Conservation (phyloP, 1,140 invertebrate species). For the Tribolium castaneum region DNA sequence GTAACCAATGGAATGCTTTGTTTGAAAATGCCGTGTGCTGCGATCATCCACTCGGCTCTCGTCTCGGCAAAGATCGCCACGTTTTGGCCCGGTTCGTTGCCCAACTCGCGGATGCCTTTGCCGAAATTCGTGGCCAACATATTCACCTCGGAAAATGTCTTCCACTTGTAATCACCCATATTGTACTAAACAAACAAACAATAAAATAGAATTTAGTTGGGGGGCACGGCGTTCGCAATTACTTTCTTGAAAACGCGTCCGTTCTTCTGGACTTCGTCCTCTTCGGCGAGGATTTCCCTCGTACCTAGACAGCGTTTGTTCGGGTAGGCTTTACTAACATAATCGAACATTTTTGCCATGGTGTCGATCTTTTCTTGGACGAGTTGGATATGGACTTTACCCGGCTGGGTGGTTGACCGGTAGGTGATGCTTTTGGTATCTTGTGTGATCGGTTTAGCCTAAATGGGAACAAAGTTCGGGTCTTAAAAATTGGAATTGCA, state of each 20-base stretch:
- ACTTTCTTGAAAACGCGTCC: conserved; percentile 97
- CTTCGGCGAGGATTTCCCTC: conserved; percentile 89
- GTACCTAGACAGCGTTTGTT: conserved; percentile 88
- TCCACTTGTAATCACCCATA: conserved; percentile 95
- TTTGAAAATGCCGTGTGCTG: conserved; percentile 93
- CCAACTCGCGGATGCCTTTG: conserved; percentile 76
- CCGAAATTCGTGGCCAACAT: conserved; percentile 80
- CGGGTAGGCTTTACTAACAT: conserved; percentile 78
- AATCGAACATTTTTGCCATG: conserved; percentile 87
- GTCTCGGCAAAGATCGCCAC: conserved; percentile 98
- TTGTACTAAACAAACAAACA: conserved; percentile 74
- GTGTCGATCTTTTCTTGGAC: conserved; percentile 84
- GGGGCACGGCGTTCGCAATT: neutral
- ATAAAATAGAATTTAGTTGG: neutral
- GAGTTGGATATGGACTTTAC: conserved; percentile 76
- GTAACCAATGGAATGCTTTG: conserved; percentile 95
- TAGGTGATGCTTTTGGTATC: conserved; percentile 76
- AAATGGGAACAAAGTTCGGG: conserved; percentile 34
- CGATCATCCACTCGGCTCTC: conserved; percentile 95
- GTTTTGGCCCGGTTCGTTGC: conserved; percentile 69
- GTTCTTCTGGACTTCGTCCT: conserved; percentile 93
- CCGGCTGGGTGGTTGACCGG: conserved; percentile 75
- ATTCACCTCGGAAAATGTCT: conserved; percentile 85
- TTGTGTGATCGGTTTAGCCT: conserved; percentile 68
- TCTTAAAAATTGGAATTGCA: neutral